Evolutionary conservation across 2,113 vertebrate genomes (phyloP).

Genomic region (Rallus limicola): DNA sequence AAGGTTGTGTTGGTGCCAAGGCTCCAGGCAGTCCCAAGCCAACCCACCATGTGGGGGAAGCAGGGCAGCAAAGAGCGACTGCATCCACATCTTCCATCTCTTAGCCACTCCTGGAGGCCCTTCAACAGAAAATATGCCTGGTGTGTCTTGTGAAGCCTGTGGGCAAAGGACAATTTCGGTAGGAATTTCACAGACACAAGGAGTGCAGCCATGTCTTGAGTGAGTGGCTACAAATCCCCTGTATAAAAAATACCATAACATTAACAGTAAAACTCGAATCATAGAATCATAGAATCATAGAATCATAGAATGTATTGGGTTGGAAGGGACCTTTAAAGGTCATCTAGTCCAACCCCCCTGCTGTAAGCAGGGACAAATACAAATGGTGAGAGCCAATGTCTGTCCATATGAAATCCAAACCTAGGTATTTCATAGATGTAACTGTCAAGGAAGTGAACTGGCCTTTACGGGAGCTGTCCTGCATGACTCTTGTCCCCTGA

Average conservation of each 20-base stretch:
- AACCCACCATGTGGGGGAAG: accelerated
- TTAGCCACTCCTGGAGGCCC: not conserved
- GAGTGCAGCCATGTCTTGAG: not conserved
- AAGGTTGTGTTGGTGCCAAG: not conserved
- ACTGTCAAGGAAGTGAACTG: not conserved
- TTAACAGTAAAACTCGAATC: too few species aligned
- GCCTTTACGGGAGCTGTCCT: not conserved
- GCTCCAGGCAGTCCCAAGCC: not conserved
- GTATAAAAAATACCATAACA: not conserved
- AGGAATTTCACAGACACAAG: not conserved
- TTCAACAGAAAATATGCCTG: not conserved
- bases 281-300: too few species aligned
- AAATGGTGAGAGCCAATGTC: not conserved
- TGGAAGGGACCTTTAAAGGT: too few species aligned
- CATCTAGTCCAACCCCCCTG: too few species aligned
- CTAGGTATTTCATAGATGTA: not conserved
- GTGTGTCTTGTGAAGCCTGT: not conserved
- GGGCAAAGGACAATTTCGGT: not conserved
- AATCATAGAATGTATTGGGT: too few species aligned
- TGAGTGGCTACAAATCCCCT: not conserved
- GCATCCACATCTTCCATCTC: not conserved
- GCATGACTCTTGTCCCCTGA: not conserved
- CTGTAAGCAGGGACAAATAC: not conserved
- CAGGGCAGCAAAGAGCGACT: not conserved
- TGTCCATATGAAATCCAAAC: not conserved